Base-by-base conservation (phyloP, 1,140 invertebrate genomes). In the Papilio machaon region DNA sequence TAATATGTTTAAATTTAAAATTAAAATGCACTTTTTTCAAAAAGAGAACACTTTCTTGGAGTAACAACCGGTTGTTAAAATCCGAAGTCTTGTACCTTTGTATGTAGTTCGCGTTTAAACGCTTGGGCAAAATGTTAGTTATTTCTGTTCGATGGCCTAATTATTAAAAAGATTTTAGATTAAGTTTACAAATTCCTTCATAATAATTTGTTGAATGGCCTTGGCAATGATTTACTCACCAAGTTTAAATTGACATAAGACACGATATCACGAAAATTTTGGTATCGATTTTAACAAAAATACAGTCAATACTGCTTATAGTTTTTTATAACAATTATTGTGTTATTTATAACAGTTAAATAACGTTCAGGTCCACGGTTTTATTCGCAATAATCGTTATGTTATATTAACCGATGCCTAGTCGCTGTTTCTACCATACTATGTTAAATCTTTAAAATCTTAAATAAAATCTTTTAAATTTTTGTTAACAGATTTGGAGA, bases 401-500 rank as follows among this genome's bases (percentile, higher is more conserved):
- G 6, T 58, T 1, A 17, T 58, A n/a, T 58, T n/a, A 54, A 49
- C 13, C 11, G 15, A 15, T 15, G 49, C 15, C 15, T 13, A 15
- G 17, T n/a, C 23, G 9, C 4, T 10, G 2, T 30, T 30, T 64
- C 11, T 64, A 64, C 19, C 30, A 64, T 30, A 64, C 3, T 30
- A 30, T 30, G 15, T 7, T 30, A 30, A 30, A 30, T 30, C 23
- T 30, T 30, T 30, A 30, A 30, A 30, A 30, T 30, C 23, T 30
- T 30, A 30, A 30, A 30, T 30, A 30, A 30, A 1, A 1, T 30
- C 2, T 30, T 30, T 30, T 30, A 1, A 30, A 30, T 64, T 64
- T 64, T 30, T 64, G 58, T 23, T 64, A 64, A 30, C 60, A 64
- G 60, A 64, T 64, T 64, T 30, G n/a, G 60, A 8, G 58, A 64